These are phyloP conservation scores for Trematocara caparti DNA, from an alignment of 2,797 vertebrate species.

Conservation along the genomic window DNA sequence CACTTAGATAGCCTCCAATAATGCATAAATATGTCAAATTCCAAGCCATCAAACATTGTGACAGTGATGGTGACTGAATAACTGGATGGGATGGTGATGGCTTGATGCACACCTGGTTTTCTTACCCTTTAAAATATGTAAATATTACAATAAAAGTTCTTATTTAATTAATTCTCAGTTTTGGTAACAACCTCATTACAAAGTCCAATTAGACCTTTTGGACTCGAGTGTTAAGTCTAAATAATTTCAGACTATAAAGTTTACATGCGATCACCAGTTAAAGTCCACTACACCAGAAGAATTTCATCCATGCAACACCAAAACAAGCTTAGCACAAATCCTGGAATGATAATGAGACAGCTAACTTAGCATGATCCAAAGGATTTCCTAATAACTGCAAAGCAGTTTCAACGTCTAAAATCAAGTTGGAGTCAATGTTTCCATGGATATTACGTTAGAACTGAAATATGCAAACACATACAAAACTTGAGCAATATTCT, in stretches of 20 bases:
- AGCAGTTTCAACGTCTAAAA: background rate
- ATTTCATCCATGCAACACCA: background rate
- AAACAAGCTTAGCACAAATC: background rate
- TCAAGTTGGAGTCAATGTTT: background rate
- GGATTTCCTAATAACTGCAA: background rate
- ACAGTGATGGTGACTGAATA: background rate
- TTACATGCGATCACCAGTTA: background rate
- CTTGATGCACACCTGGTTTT: background rate
- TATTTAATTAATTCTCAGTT: background rate
- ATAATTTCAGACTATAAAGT: background rate
- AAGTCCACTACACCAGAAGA: background rate
- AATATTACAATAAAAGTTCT: background rate
- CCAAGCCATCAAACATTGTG: fast-evolving
- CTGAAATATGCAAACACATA: background rate
- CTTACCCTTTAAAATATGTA: background rate
- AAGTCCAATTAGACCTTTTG: background rate
- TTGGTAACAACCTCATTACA: background rate
- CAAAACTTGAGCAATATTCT: background rate
- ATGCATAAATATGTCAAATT: background rate
- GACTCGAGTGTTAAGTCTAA: background rate
- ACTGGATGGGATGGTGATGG: background rate
- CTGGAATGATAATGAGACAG: background rate
- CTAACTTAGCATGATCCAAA: background rate
- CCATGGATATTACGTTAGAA: background rate
- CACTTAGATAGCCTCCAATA: background rate